Percentiles rank a stretch among this genome's conserved stretches.
phyloP scores from a whole-genome alignment of 2,113 vertebrate genomes.

The Cryptomyrus ogoouensis region DNA sequence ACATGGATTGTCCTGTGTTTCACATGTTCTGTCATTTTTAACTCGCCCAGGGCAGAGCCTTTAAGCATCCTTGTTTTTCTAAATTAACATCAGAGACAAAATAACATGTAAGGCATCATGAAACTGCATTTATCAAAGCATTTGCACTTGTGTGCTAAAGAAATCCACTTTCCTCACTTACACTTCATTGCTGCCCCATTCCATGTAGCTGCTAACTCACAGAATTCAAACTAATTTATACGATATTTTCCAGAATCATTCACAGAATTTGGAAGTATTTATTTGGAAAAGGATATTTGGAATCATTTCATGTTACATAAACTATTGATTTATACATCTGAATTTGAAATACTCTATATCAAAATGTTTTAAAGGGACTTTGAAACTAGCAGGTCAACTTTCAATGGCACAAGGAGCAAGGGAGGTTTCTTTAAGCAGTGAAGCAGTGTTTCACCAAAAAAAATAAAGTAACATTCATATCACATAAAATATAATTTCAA shows the following conservation, averaged over 20 bases:
- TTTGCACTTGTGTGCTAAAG: not conserved
- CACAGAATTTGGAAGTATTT: not conserved
- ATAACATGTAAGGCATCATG: not conserved
- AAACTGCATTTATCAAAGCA: not conserved
- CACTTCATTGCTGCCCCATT: not conserved
- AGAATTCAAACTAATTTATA: not conserved
- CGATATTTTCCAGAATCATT: not conserved
- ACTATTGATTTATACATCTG: not conserved
- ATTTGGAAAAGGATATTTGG: not conserved
- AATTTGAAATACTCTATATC: not conserved
- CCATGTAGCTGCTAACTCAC: not conserved
- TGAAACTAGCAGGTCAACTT: not conserved
- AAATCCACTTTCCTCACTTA: not conserved
- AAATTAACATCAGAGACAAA: not conserved
- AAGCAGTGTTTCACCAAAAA: no score
- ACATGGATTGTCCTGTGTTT: no score
- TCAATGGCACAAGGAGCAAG: not conserved
- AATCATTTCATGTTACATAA: not conserved
- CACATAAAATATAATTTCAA: no score
- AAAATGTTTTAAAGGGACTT: not conserved
- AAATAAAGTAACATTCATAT: no score
- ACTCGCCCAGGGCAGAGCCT: not conserved
- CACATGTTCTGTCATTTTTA: no score
- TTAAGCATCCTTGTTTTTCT: not conserved
- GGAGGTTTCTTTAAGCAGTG: no score